phyloP scores from a whole-genome alignment of 2,113 vertebrate species.

The Chaenogobius annularis region DNA sequence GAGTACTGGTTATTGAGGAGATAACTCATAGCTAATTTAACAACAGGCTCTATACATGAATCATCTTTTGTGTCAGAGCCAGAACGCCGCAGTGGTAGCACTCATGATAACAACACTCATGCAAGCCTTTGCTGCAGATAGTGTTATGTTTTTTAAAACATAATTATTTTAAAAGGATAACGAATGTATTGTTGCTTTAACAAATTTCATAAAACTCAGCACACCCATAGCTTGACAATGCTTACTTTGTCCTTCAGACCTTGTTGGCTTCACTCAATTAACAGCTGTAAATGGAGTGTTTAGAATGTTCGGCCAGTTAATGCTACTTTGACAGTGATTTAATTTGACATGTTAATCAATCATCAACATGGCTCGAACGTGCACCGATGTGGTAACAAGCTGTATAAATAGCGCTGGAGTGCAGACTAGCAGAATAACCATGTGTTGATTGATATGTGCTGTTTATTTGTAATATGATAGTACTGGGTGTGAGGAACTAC shows the following conservation, averaged over 20 bases:
- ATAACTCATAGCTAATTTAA: slow-evolving; percentile 74
- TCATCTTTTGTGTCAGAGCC: slow-evolving; percentile 54
- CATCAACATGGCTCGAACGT: slow-evolving; percentile 49
- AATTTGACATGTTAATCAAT: slow-evolving; percentile 71
- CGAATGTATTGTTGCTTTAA: not conserved
- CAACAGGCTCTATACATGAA: slow-evolving; percentile 66
- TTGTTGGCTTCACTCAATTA: slow-evolving; percentile 59
- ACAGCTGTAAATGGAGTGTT: slow-evolving; percentile 61
- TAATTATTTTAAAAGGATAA: too few species aligned
- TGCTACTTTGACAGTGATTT: slow-evolving; percentile 67
- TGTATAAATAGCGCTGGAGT: slow-evolving; percentile 42
- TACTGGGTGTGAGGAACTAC: too few species aligned
- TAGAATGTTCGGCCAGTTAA: slow-evolving; percentile 49
- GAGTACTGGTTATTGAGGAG: slow-evolving; percentile 76
- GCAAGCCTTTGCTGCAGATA: too few species aligned
- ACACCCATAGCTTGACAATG: slow-evolving; percentile 8
- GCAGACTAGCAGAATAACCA: slow-evolving; percentile 17
- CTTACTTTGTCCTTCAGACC: slow-evolving; percentile 56
- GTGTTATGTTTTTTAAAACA: too few species aligned
- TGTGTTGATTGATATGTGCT: too few species aligned
- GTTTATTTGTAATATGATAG: too few species aligned
- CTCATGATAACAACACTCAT: not conserved
- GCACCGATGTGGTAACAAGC: slow-evolving; percentile 44
- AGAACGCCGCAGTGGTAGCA: slow-evolving; percentile 27
- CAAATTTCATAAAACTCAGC: not conserved